These are phyloP conservation scores for Idaea straminata DNA, from an alignment of 2,888 invertebrate species.

Conservation along the genomic window DNA sequence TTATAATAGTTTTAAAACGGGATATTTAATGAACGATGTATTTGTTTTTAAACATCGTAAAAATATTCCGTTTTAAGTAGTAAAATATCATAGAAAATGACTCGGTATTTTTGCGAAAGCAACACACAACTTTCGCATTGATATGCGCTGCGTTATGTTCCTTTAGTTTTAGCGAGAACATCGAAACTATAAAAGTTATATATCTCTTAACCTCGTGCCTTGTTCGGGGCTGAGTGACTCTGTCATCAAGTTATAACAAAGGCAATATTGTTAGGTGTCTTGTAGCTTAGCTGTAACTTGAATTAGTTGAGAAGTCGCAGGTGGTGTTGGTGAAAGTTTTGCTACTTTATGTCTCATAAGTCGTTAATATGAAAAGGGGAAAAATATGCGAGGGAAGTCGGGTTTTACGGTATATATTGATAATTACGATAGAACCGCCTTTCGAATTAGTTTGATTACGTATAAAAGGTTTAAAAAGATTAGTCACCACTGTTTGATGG, in stretches of 20 bases:
- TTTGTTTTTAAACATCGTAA: too few relatives aligned
- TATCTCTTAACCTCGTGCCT: neutral
- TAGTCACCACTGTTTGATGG: too few relatives aligned
- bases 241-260: neutral
- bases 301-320: slow-evolving; percentile 1
- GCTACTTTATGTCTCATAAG: neutral
- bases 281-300: neutral
- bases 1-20: too few relatives aligned
- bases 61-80: too few relatives aligned
- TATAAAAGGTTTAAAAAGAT: too few relatives aligned
- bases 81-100: too few relatives aligned
- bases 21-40: too few relatives aligned
- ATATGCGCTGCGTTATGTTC: too few relatives aligned
- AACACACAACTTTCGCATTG: too few relatives aligned
- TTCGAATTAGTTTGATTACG: too few relatives aligned
- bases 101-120: too few relatives aligned
- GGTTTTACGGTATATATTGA: neutral
- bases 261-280: neutral
- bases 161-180: neutral
- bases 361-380: neutral
- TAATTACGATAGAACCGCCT: neutral
- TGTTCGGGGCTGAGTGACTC: neutral
- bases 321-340: neutral
- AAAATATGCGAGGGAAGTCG: neutral
- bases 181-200: neutral